Percentiles rank a stretch among this genome's conserved stretches.
Evolutionary conservation across 2,888 invertebrate genomes (phyloP).

Genomic region (Scelioninae gen. 1): DNA sequence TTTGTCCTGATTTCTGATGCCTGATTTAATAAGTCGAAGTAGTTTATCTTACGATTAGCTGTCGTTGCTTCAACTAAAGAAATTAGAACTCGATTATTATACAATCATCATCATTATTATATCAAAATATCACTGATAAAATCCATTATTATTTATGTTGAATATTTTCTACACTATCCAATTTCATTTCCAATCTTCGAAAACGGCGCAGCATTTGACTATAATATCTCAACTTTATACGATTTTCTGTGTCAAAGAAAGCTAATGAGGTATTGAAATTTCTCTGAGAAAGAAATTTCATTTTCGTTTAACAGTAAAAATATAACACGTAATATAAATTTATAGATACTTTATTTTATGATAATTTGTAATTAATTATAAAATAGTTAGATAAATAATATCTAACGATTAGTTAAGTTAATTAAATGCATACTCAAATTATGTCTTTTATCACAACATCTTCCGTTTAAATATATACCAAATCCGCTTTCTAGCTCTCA

Average conservation of each 20-base stretch:
- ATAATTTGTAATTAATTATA: no score
- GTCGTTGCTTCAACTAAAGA: constrained; percentile 1
- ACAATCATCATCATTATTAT: constrained; percentile 11
- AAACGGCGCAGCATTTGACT: neutral
- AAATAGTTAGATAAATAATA: no score
- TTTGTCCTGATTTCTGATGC: constrained; percentile 36
- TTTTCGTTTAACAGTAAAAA: no score
- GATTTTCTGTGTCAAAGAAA: neutral
- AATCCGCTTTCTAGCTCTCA: no score
- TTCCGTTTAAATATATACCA: no score
- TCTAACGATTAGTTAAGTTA: no score
- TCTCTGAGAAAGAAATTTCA: neutral
- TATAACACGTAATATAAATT: no score
- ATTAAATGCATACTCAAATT: no score
- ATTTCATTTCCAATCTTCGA: neutral
- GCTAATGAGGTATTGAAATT: neutral
- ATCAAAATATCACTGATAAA: neutral
- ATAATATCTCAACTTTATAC: neutral
- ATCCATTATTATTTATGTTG: constrained; percentile 12
- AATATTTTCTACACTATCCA: neutral
- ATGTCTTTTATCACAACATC: no score
- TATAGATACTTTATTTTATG: no score
- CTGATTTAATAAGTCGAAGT: constrained; percentile 37
- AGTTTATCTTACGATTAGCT: constrained; percentile 30
- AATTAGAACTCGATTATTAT: constrained; percentile 18